These are phyloP conservation scores for Bombylius major DNA, from an alignment of 2,888 invertebrate species.

Conservation along the genomic window DNA sequence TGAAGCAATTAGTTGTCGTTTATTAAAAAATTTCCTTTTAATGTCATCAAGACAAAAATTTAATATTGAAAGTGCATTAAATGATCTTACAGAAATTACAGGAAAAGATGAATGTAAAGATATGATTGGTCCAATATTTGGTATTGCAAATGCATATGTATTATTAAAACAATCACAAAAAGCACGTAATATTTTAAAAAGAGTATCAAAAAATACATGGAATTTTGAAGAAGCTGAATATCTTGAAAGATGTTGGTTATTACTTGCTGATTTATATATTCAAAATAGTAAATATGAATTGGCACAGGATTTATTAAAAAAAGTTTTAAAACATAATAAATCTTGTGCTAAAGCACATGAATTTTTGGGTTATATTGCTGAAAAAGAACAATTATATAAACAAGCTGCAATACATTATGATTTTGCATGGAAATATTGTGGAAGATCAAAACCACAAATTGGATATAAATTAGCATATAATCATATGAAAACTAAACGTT, in stretches of 20 bases:
- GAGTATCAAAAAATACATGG: constrained; percentile 76
- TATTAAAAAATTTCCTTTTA: constrained; percentile 68
- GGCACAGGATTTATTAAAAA: constrained; percentile 67
- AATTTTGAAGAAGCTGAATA: constrained; percentile 93
- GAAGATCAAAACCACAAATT: constrained; percentile 67
- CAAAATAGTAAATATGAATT: constrained; percentile 74
- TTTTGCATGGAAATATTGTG: constrained; percentile 71
- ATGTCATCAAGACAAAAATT: constrained; percentile 73
- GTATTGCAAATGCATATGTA: constrained; percentile 63
- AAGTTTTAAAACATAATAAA: constrained; percentile 68
- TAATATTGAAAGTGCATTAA: constrained; percentile 72
- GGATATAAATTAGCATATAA: constrained; percentile 90
- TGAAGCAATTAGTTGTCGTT: constrained; percentile 51
- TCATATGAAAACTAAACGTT: constrained; percentile 75
- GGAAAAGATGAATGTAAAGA: constrained; percentile 61
- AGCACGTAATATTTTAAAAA: constrained; percentile 84
- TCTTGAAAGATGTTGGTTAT: constrained; percentile 86
- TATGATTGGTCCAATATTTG: constrained; percentile 75
- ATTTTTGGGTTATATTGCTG: constrained; percentile 65
- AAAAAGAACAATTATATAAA: constrained; percentile 83
- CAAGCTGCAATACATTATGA: constrained; percentile 74
- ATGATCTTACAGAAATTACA: constrained; percentile 58
- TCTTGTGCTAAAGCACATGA: constrained; percentile 87
- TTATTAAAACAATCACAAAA: constrained; percentile 81
- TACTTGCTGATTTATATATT: constrained; percentile 82